Base-by-base conservation (phyloP, 2,888 invertebrate genomes). In the Alitta virens region DNA sequence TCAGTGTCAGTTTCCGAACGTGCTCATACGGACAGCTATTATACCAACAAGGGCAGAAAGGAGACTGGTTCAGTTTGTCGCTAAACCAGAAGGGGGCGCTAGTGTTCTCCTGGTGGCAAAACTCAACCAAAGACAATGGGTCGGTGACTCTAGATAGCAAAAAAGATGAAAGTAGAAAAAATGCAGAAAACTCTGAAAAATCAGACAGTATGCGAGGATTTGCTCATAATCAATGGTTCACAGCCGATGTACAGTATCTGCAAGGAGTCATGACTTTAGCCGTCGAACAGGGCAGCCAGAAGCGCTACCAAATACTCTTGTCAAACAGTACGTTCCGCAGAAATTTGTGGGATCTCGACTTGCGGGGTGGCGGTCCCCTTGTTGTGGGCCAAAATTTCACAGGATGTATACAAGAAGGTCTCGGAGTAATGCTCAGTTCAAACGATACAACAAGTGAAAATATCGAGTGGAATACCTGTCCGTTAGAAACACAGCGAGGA, bases 221-320 rank as follows among this genome's bases (percentile, higher is more conserved):
- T n/a, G 18, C 52, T 16, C 56, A 62, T 27, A 63, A 63, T 40
- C 27, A 53, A 53, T 63, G 63, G 63, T 63, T 58, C 40, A 63
- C 63, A 7, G 56, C 58, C n/a, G 58, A 63, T 26, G 23, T 52
- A 18, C 33, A 49, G 27, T 59, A 46, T 52, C 49, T 59, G 3
- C 54, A 43, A 23, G 63, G 63, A 2, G 25, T 27, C 16, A 49
- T 63, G 7, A 23, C 23, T 9, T 43, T 63, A 18, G 42, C 14
- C 5, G 50, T 63, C 5, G 63, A 63, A 25, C 27, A 58, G 18
- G 63, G 59, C 12, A n/a, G 24, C 9, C 24, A 43, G 12, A 2
- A 16, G 21, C 18, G 52, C 21, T 52, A 54, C 18, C 12, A 23
- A 18, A 25, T 26, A 26, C 14, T 59, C 23, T 24, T 63, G 18